Conservation (phyloP, 2,888 invertebrate species). For the Eupithecia insigniata region DNA sequence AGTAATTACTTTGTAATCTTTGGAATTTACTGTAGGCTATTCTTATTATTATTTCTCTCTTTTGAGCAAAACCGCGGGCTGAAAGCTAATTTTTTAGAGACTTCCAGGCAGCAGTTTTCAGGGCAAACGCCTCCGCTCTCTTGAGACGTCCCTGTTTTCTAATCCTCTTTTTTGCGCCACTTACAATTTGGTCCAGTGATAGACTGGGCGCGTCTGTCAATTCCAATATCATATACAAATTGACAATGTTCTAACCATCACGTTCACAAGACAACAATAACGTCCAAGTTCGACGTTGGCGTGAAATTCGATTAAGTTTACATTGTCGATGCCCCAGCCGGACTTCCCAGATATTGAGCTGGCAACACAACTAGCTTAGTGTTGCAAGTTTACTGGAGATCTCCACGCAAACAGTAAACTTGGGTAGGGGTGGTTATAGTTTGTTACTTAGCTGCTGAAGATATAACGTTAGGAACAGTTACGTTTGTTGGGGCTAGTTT, state of each 20-base stretch:
- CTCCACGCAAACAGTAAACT: not conserved
- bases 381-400: conserved; percentile 14
- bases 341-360: conserved; percentile 27
- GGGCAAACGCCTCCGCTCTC: not conserved
- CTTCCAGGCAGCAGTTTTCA: not conserved
- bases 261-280: not conserved
- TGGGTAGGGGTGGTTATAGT: not conserved
- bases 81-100: not conserved
- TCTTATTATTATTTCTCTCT: not conserved
- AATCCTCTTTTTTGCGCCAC: not conserved
- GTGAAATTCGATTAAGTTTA: conserved; percentile 28
- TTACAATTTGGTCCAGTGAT: not conserved
- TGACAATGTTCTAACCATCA: not conserved
- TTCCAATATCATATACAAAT: not conserved
- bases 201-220: not conserved
- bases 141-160: not conserved
- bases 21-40: too few species aligned
- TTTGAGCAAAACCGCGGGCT: not conserved
- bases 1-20: too few species aligned
- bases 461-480: not conserved
- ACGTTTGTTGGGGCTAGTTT: not conserved
- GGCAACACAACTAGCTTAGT: conserved; percentile 19
- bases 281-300: conserved; percentile 7
- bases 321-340: conserved; percentile 29
- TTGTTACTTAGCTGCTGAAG: not conserved